Evolutionary conservation across 1,140 invertebrate genomes (phyloP).

Genomic region (Ooceraea biroi): DNA sequence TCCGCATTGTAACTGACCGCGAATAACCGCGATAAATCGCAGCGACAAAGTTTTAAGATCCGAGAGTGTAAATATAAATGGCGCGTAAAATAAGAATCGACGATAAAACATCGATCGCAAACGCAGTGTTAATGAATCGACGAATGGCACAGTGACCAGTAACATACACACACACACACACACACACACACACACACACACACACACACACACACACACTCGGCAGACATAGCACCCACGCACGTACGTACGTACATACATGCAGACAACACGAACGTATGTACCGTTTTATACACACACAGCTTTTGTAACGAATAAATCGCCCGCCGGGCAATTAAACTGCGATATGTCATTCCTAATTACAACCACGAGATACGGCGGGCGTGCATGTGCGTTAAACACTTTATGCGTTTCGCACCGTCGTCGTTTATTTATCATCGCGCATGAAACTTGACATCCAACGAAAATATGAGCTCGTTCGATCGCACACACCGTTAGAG

Average conservation of each 20-base stretch:
- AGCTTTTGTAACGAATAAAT: slow-evolving; percentile 44
- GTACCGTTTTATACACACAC: slow-evolving; percentile 12
- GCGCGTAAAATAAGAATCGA: not conserved
- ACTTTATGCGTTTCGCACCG: not conserved
- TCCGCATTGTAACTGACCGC: not conserved
- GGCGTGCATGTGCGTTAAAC: slow-evolving; percentile 8
- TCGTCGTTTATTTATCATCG: slow-evolving; percentile 28
- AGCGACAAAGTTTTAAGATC: slow-evolving; percentile 31
- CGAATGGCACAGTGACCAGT: not conserved
- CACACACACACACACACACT: not conserved
- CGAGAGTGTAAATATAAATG: not conserved
- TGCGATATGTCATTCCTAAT: slow-evolving; percentile 47
- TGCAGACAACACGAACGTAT: not conserved
- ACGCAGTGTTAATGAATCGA: slow-evolving; percentile 25
- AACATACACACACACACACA: not conserved
- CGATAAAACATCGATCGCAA: slow-evolving; percentile 8
- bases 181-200: not conserved
- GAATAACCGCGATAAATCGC: slow-evolving; percentile 38
- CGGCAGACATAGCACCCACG: not conserved
- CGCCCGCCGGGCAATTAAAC: slow-evolving; percentile 39
- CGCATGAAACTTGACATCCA: not conserved
- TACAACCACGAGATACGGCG: slow-evolving; percentile 7
- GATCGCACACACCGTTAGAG: slow-evolving; percentile 40
- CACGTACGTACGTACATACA: not conserved
- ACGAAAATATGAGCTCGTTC: slow-evolving; percentile 33